Percentiles rank a stretch among this genome's conserved stretches.
Conservation (phyloP, 2,113 vertebrate genomes). For the Lophotis ruficrista region DNA sequence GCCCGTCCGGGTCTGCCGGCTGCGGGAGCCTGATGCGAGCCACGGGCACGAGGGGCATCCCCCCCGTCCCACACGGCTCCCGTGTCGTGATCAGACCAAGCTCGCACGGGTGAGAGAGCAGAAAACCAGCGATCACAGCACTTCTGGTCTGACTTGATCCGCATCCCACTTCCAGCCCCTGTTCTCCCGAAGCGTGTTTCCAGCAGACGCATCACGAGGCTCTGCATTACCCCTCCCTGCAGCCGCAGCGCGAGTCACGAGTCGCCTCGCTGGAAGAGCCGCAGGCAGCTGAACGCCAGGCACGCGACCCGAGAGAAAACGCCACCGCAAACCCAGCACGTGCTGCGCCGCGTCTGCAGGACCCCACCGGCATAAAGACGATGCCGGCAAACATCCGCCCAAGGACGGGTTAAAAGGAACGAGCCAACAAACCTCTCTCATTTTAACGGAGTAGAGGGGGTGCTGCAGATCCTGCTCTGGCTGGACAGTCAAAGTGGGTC, state of each 20-base stretch:
- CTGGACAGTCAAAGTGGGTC: not conserved
- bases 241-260: not conserved
- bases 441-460: not conserved
- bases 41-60: rapidly evolving
- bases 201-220: not conserved
- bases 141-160: not conserved
- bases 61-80: rapidly evolving
- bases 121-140: not conserved
- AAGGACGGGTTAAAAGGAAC: not conserved
- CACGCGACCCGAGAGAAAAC: rapidly evolving
- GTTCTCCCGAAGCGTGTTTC: not conserved
- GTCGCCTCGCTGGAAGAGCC: not conserved
- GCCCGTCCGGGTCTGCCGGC: not conserved
- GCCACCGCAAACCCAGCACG: not conserved
- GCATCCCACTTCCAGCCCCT: not conserved
- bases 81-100: no score
- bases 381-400: not conserved
- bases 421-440: not conserved
- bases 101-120: rapidly evolving
- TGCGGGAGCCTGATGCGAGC: not conserved
- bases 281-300: not conserved
- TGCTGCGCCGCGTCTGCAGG: not conserved
- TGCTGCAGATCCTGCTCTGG: not conserved
- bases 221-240: not conserved
- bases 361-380: not conserved